Conservation (phyloP, 2,113 vertebrate species). For the Reinhardtius hippoglossoides region DNA sequence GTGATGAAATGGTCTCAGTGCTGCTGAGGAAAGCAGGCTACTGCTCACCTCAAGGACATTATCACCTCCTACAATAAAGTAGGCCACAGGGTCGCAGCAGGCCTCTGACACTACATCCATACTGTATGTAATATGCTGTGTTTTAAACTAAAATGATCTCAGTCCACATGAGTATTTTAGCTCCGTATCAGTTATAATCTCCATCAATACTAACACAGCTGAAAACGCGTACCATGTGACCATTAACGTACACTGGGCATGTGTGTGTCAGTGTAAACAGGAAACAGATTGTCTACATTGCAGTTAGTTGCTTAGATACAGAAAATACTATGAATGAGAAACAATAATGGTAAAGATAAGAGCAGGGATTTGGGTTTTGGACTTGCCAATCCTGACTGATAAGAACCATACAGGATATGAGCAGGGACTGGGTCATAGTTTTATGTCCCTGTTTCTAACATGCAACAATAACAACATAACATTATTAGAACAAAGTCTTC, state of each 20-base stretch:
- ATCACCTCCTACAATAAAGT: neutral
- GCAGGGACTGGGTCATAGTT: too few species aligned
- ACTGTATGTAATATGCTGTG: too few species aligned
- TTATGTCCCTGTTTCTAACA: too few species aligned
- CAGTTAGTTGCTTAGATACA: neutral
- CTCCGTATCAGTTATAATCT: too few species aligned
- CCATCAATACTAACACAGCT: neutral
- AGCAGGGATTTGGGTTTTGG: too few species aligned
- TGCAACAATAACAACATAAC: too few species aligned
- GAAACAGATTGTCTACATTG: neutral
- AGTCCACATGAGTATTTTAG: too few species aligned
- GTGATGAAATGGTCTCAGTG: conserved; percentile 1
- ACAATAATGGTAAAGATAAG: too few species aligned
- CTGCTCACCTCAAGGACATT: conserved; percentile 4
- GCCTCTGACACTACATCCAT: neutral
- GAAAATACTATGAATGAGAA: neutral
- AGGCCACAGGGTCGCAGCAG: neutral
- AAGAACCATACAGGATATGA: too few species aligned
- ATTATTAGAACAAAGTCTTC: too few species aligned
- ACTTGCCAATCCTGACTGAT: too few species aligned
- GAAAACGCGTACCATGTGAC: neutral
- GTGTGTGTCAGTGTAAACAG: neutral
- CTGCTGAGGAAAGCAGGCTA: conserved; percentile 11
- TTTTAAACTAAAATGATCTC: too few species aligned
- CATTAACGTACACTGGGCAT: neutral